Evolutionary conservation across 1,140 invertebrate species (phyloP).

Genomic region (Panulirus ornatus): DNA sequence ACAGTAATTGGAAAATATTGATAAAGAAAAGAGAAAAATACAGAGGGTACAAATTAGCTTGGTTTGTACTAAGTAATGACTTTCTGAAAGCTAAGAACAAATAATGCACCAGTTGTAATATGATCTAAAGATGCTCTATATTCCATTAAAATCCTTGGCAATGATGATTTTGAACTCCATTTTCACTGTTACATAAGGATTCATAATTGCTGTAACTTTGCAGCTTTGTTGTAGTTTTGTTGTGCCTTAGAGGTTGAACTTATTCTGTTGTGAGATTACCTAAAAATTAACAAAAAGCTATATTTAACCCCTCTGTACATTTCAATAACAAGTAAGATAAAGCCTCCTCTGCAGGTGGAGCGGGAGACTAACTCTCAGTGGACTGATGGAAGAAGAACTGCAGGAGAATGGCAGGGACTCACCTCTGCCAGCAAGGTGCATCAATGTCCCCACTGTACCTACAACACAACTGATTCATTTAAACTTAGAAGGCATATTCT

Average conservation of each 20-base stretch:
- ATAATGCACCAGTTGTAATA: too few species aligned
- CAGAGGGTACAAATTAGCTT: too few species aligned
- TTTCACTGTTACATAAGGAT: too few species aligned
- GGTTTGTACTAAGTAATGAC: too few species aligned
- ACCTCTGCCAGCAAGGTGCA: slow-evolving; percentile 60
- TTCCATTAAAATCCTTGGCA: too few species aligned
- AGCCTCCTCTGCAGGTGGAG: slow-evolving; percentile 67
- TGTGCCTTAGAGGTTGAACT: background rate
- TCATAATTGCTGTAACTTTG: too few species aligned
- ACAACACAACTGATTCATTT: slow-evolving; percentile 34
- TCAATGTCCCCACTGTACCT: slow-evolving; percentile 64
- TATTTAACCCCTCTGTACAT: slow-evolving; percentile 7
- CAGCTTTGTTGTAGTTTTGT: too few species aligned
- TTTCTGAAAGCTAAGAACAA: too few species aligned
- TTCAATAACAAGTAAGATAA: slow-evolving; percentile 52
- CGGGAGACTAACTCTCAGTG: slow-evolving; percentile 51
- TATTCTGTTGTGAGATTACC: background rate
- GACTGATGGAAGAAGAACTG: slow-evolving; percentile 49
- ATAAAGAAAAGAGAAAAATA: too few species aligned
- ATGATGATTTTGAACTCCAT: too few species aligned
- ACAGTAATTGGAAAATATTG: too few species aligned
- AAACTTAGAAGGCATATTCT: slow-evolving; percentile 45
- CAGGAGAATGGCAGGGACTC: slow-evolving; percentile 49
- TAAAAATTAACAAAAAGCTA: background rate
- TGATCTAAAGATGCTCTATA: too few species aligned